Conservation (phyloP, 2,113 vertebrate species). For the Poecile atricapillus region DNA sequence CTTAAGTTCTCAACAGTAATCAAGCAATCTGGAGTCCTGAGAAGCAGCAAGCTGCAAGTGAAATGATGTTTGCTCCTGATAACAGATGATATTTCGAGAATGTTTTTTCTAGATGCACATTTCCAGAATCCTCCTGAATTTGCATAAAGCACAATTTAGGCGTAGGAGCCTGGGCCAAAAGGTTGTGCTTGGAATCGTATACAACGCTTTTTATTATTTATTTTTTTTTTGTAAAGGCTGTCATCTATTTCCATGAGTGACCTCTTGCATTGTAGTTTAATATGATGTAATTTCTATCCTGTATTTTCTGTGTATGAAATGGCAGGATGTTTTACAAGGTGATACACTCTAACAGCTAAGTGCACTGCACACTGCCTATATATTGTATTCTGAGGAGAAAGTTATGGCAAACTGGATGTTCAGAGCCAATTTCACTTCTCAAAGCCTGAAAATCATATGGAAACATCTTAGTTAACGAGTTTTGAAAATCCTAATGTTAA, state of each 20-base stretch:
- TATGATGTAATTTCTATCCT: neutral
- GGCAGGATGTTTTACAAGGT: neutral
- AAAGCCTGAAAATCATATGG: neutral
- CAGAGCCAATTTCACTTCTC: neutral
- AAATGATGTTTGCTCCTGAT: neutral
- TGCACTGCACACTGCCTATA: neutral
- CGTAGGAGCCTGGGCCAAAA: neutral
- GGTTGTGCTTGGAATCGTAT: neutral
- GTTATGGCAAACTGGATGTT: neutral
- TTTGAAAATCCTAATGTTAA: neutral
- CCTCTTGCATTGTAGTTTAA: neutral
- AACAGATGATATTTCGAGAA: neutral
- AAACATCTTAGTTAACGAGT: neutral
- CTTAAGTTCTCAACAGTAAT: neutral
- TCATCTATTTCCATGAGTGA: neutral
- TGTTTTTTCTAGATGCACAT: neutral
- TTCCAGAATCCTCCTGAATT: neutral
- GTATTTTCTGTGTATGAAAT: neutral
- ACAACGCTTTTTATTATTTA: fast-evolving
- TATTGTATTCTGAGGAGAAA: neutral
- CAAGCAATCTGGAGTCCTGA: neutral
- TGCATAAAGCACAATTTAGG: neutral
- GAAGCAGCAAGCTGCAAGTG: neutral
- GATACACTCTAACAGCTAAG: neutral
- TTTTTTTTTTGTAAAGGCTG: neutral